Evolutionary conservation across 37 sponge, comb jelly and placozoan species (phyloP).

Genomic region (Bolinopsis microptera): DNA sequence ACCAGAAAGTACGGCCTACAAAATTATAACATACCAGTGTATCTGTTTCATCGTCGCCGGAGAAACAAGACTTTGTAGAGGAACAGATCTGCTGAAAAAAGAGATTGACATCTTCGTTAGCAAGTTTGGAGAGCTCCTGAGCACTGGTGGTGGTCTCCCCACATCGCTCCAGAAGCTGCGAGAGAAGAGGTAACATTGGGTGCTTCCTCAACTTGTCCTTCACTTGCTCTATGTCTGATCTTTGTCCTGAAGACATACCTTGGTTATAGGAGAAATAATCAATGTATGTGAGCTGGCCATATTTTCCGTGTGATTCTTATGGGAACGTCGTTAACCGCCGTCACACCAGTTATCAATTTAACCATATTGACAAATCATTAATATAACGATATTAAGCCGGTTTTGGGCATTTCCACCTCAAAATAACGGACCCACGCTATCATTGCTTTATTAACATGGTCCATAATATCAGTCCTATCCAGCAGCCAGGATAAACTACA

Average conservation of each 20-base stretch:
- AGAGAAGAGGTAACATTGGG: slow-evolving; percentile 14
- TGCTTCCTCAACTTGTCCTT: slow-evolving; percentile 29
- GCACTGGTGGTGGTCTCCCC: slow-evolving; percentile 2
- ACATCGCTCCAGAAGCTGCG: slow-evolving; percentile 28
- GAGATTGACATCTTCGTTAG: slow-evolving; percentile 9
- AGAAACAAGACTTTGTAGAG: slow-evolving; percentile 21
- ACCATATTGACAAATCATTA: no score
- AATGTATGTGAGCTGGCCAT: no score
- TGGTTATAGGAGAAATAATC: not conserved
- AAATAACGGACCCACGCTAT: no score
- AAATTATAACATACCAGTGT: slow-evolving; percentile 15
- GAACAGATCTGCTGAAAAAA: slow-evolving; percentile 38
- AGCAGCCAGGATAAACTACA: no score
- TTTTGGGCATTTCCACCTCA: no score
- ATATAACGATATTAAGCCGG: no score
- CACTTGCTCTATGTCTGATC: not conserved
- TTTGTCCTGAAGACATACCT: slow-evolving; percentile 22
- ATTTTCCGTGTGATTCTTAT: no score
- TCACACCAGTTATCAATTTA: no score
- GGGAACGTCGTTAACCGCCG: no score
- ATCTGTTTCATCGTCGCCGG: slow-evolving; percentile 42
- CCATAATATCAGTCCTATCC: no score
- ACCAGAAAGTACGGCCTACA: no score
- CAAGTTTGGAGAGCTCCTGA: not conserved
- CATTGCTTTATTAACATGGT: no score